Percentiles rank a stretch among this genome's conserved stretches.
Evolutionary conservation across 2,797 vertebrate species (phyloP).

Genomic region (Acipenser oxyrinchus): DNA sequence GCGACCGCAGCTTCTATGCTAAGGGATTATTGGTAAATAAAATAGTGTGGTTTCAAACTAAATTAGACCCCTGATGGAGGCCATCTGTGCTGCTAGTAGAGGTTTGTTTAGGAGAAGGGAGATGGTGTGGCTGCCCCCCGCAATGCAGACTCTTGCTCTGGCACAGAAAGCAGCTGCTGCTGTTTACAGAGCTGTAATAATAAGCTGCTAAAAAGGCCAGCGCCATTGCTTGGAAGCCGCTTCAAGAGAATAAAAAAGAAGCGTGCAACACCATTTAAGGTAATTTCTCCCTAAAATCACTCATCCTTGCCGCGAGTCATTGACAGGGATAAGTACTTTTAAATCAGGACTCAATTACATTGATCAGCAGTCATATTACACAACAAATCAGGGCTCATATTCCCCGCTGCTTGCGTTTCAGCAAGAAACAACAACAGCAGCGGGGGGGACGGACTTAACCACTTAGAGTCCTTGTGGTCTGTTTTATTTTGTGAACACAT

Average conservation of each 20-base stretch:
- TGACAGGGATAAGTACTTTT: conserved; percentile 40
- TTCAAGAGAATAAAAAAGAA: not conserved
- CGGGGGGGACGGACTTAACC: not conserved
- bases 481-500: too few species aligned
- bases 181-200: conserved; percentile 46
- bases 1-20: too few species aligned
- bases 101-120: not conserved
- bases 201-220: conserved; percentile 34
- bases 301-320: conserved; percentile 44
- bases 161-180: conserved; percentile 34
- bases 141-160: not conserved
- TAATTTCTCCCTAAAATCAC: conserved; percentile 39
- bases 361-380: conserved; percentile 33
- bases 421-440: not conserved
- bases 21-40: not conserved
- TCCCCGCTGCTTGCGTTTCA: not conserved
- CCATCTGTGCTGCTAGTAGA: not conserved
- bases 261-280: conserved; percentile 45
- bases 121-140: not conserved
- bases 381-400: conserved; percentile 33
- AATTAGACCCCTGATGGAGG: not conserved
- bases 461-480: too few species aligned
- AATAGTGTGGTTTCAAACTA: not conserved
- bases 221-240: conserved; percentile 16
- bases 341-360: conserved; percentile 51